These are phyloP conservation scores for Chaetophractus vellerosus DNA, from an alignment of 2,797 vertebrate genomes.

Conservation along the genomic window DNA sequence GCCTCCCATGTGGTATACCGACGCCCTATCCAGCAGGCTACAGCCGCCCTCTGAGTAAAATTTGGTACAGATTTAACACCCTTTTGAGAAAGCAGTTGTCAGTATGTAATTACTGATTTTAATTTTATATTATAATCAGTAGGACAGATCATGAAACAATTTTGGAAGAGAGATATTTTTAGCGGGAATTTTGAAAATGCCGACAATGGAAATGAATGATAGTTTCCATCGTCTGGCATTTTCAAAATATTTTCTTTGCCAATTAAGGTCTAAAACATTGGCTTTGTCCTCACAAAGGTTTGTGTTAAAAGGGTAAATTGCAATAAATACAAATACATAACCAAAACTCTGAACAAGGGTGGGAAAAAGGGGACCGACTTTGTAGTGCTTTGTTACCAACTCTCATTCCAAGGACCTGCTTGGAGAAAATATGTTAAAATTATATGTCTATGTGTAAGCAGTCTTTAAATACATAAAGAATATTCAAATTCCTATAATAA, in stretches of 20 bases:
- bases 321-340: slow-evolving; percentile 60
- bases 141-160: slow-evolving; percentile 52
- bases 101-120: slow-evolving; percentile 1
- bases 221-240: slow-evolving; percentile 38
- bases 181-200: slow-evolving; percentile 33
- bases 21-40: too few species aligned
- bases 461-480: slow-evolving; percentile 78
- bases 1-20: too few species aligned
- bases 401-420: slow-evolving; percentile 51
- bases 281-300: slow-evolving; percentile 20
- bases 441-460: slow-evolving; percentile 54
- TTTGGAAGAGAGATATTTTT: slow-evolving; percentile 45
- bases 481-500: slow-evolving; percentile 67
- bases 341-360: slow-evolving; percentile 30
- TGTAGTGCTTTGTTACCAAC: slow-evolving; percentile 27
- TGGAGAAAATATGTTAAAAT: slow-evolving; percentile 68
- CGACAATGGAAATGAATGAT: neutral
- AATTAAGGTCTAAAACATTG: slow-evolving; percentile 49
- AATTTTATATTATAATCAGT: slow-evolving; percentile 59
- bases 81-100: neutral
- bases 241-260: slow-evolving; percentile 68
- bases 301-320: slow-evolving; percentile 61
- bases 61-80: neutral
- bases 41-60: too few species aligned
- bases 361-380: neutral